Conservation (phyloP, 1,140 invertebrate genomes). For the Thereuonema tuberculata region DNA sequence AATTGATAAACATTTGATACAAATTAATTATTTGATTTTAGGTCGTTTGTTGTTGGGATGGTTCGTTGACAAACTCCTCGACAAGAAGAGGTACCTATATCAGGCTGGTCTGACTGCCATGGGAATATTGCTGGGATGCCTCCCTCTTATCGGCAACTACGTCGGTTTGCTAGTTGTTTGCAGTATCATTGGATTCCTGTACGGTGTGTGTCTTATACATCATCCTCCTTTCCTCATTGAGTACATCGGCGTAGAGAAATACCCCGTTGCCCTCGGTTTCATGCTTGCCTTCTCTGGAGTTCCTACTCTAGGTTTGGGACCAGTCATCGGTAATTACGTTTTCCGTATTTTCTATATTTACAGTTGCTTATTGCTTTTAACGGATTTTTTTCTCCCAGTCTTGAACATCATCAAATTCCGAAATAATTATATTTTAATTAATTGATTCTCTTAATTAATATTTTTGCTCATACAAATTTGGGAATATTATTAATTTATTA, state of each 20-base stretch:
- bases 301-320: not conserved
- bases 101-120: not conserved
- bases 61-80: not conserved
- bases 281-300: not conserved
- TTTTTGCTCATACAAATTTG: too few relatives aligned
- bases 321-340: not conserved
- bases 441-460: too few relatives aligned
- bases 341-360: too few relatives aligned
- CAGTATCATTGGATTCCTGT: not conserved
- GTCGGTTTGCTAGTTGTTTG: not conserved
- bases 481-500: too few relatives aligned
- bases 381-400: too few relatives aligned
- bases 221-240: not conserved
- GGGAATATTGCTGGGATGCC: not conserved
- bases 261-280: not conserved
- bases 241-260: not conserved
- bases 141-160: not conserved
- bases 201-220: not conserved
- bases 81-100: not conserved
- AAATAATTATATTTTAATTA: too few relatives aligned
- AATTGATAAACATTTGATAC: too few relatives aligned
- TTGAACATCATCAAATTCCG: too few relatives aligned
- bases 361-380: too few relatives aligned
- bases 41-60: not conserved
- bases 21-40: too few relatives aligned